phyloP scores from a whole-genome alignment of 2,113 vertebrate genomes.

The Lepisosteus osseus region DNA sequence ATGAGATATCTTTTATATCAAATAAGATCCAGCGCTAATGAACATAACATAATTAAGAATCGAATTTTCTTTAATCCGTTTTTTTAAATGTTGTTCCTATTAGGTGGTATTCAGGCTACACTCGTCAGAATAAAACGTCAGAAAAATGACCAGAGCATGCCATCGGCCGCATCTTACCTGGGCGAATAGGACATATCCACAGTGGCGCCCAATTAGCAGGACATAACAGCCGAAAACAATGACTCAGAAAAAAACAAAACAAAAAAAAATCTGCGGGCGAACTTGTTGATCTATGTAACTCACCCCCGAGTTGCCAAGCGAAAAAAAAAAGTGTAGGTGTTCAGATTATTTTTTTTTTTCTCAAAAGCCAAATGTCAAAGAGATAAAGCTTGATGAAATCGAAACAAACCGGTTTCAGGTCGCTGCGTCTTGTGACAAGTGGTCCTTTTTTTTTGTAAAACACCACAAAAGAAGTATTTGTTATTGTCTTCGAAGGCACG shows the following conservation, averaged over 20 bases:
- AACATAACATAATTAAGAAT: too few species aligned
- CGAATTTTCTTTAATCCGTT: too few species aligned
- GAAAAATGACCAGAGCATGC: background rate
- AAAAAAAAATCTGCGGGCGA: conserved; percentile 12
- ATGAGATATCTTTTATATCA: too few species aligned
- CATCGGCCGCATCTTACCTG: conserved; percentile 34
- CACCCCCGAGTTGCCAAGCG: conserved; percentile 6
- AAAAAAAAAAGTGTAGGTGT: conserved; percentile 15
- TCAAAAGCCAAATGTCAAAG: conserved; percentile 13
- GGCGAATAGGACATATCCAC: conserved; percentile 32
- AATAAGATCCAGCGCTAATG: too few species aligned
- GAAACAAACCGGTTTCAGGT: conserved; percentile 13
- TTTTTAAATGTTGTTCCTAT: too few species aligned
- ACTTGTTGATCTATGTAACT: conserved; percentile 8
- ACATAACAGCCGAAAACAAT: conserved; percentile 22
- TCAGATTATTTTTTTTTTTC: background rate
- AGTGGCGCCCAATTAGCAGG: background rate
- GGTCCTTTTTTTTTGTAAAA: background rate
- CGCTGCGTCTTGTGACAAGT: background rate
- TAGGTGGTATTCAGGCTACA: too few species aligned
- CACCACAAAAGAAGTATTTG: background rate
- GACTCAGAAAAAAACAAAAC: background rate
- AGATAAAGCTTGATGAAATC: conserved; percentile 8
- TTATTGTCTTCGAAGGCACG: background rate
- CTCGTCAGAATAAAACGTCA: too few species aligned